Percentiles rank a stretch among this genome's conserved stretches.
These are phyloP conservation scores for Lepidostoma basale DNA, from an alignment of 1,140 invertebrate genomes.

Conservation along the genomic window DNA sequence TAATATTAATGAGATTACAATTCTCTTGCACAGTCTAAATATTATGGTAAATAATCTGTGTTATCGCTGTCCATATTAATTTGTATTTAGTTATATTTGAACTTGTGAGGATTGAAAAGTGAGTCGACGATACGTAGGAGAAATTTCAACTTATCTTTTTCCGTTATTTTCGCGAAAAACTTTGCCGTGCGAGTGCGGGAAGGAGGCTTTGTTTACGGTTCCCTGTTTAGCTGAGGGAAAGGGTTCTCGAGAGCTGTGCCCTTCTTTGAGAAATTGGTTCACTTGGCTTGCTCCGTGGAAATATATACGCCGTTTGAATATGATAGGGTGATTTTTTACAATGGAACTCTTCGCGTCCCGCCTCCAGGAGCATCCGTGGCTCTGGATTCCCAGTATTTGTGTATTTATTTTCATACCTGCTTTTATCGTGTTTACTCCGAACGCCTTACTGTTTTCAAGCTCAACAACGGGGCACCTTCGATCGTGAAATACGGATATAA, in stretches of 20 bases:
- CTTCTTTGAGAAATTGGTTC: conserved; percentile 29
- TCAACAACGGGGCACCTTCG: background rate
- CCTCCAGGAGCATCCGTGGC: background rate
- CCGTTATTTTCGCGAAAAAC: conserved; percentile 13
- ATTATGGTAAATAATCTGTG: no score
- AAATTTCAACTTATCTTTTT: conserved; percentile 14
- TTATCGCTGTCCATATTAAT: no score
- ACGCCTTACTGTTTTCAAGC: background rate
- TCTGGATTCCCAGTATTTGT: conserved; percentile 11
- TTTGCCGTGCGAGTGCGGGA: background rate
- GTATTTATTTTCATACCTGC: conserved; percentile 26
- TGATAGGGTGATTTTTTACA: conserved; percentile 24
- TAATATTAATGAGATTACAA: no score
- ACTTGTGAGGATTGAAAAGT: no score
- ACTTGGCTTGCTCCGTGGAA: conserved; percentile 18
- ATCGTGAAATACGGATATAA: background rate
- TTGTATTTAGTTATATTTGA: no score
- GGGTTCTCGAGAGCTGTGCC: background rate
- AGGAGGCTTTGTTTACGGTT: conserved; percentile 10
- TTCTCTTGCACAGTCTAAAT: no score
- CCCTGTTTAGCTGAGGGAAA: conserved; percentile 16
- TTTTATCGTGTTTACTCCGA: conserved; percentile 4
- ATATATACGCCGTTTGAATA: conserved; percentile 26
- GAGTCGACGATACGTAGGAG: background rate
- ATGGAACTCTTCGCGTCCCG: conserved; percentile 6